Percentiles rank a stretch among this genome's conserved stretches.
These are phyloP conservation scores for Malurus splendens DNA, from an alignment of 2,797 vertebrate species.

Conservation along the genomic window DNA sequence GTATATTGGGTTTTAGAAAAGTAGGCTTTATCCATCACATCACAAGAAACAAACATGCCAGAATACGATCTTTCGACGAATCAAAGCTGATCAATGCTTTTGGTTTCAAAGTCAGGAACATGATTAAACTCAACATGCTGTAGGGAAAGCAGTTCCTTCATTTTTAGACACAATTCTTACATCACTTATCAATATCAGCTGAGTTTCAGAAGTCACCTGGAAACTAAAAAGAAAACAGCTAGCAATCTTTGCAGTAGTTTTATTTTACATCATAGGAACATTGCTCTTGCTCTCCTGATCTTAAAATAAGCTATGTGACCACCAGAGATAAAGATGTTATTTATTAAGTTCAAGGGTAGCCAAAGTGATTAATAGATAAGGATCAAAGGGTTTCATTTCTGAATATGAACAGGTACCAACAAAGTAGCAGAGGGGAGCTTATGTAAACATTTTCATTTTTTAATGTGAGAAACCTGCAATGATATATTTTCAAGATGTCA, in stretches of 20 bases:
- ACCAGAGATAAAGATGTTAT: slow-evolving; percentile 25
- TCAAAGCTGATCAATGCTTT: neutral
- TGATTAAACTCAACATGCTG: neutral
- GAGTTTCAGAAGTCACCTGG: slow-evolving; percentile 24
- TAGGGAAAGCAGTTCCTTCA: neutral
- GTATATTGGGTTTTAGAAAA: neutral
- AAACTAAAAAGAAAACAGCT: slow-evolving; percentile 18
- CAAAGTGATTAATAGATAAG: neutral
- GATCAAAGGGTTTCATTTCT: neutral
- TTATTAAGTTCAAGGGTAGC: slow-evolving; percentile 26
- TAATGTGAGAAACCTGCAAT: neutral
- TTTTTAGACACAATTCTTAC: neutral
- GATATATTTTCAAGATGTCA: neutral
- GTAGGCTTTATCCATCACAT: neutral
- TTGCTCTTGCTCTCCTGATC: neutral
- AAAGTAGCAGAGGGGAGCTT: neutral
- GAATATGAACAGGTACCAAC: neutral
- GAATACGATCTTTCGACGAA: neutral
- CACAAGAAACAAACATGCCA: neutral
- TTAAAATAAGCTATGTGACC: slow-evolving; percentile 11
- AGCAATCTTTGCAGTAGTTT: slow-evolving; percentile 1
- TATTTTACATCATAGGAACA: neutral
- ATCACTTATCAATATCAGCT: neutral
- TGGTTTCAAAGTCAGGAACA: neutral
- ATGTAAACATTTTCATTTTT: neutral